Base-by-base conservation (phyloP, 2,113 vertebrate species). In the Podarcis cretensis region DNA sequence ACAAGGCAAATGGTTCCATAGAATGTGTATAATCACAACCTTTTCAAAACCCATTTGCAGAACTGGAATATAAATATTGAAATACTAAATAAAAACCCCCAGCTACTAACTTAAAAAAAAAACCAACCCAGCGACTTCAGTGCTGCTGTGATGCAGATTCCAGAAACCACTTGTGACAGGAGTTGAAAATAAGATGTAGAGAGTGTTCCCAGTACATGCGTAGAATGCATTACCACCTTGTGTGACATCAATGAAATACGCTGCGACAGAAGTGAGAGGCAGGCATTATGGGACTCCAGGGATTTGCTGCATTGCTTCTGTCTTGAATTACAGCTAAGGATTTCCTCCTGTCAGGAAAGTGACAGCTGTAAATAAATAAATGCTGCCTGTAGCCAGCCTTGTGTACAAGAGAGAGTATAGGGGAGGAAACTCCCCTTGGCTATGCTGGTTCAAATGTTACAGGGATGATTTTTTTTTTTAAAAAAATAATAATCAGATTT, bases 191-290 rank as follows among this genome's bases (percentile, higher is more conserved):
- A 75, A 78, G 5, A 8, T 2, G 40, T 1, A 3, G 30, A 75
- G 57, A 30, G 6, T 59, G 75, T 90, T 93, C 89, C 91, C 54
- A 63, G 77, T 75, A 78, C 83, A 32, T 83, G 76, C 54, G 43
- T 87, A 78, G 57, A 83, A 63, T 2, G 1, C 65, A 78, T 48
- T 37, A 40, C 78, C 25, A 14, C 54, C 40, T 37, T 37, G n/a
- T 66, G 66, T n/a, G 40, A n/a, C 78, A 18, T 8, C 27, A 80
- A 81, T 77, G 91, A 93, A 94, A 89, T 12, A 30, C 25, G 77
- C 37, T 48, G 90, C 69, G 81, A 83, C 83, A 78, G 40, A 37
- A 30, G 32, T 14, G 83, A 71, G 9, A 14, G 59, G 86, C 1
- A 13, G 37, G n/a, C 3, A 18, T 91, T 78, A 84, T 6, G 84